These are phyloP conservation scores for Cephus runcator DNA, from an alignment of 2,888 invertebrate genomes.

Conservation along the genomic window DNA sequence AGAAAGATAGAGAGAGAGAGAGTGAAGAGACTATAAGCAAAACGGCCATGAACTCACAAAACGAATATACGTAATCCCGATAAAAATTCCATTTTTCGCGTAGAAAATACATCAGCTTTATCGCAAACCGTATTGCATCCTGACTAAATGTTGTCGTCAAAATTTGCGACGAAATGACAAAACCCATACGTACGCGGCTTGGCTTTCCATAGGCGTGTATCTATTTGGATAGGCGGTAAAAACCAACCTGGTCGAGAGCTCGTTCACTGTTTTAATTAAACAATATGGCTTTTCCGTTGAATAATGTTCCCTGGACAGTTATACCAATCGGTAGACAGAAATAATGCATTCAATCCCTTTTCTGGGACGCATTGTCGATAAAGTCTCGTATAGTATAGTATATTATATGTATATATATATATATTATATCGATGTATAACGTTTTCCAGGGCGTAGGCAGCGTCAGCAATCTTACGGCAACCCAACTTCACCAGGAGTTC, in stretches of 20 bases:
- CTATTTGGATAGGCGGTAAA: neutral
- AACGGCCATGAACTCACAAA: neutral
- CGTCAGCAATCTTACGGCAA: neutral
- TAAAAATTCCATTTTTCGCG: constrained; percentile 10
- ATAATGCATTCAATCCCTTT: neutral
- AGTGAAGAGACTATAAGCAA: constrained; percentile 1
- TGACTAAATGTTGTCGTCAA: neutral
- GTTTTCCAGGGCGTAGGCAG: neutral
- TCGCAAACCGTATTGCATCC: neutral
- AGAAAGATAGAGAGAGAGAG: neutral
- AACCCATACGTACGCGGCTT: neutral
- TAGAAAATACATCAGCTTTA: constrained; percentile 21
- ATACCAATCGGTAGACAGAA: neutral
- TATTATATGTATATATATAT: neutral
- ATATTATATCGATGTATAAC: neutral
- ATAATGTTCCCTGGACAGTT: neutral
- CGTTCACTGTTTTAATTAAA: neutral
- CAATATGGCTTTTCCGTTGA: neutral
- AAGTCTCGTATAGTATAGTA: neutral
- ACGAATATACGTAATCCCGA: neutral
- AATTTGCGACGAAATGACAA: neutral
- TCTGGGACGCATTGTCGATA: neutral
- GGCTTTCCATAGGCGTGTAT: neutral
- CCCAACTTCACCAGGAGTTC: neutral
- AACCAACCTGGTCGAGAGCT: neutral